Evolutionary conservation across 2,888 invertebrate species (phyloP).

Genomic region (Cepaea hortensis): DNA sequence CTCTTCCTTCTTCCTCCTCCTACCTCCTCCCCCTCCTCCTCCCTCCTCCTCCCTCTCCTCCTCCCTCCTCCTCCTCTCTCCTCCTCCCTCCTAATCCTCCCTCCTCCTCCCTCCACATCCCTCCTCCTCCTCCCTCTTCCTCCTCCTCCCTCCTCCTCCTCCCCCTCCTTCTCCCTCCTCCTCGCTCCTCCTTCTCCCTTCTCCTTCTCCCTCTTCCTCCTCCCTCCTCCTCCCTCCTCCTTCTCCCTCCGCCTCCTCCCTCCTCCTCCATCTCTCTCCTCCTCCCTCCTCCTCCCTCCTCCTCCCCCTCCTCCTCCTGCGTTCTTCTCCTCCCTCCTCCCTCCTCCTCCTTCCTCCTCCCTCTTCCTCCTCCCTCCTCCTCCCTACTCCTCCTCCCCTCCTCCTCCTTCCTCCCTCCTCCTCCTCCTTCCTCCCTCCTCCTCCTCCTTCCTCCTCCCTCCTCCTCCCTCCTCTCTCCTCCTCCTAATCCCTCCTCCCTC

Average conservation of each 20-base stretch:
- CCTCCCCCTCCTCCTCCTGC: neutral
- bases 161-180: no score
- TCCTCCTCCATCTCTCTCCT: neutral
- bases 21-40: no score
- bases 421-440: neutral
- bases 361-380: neutral
- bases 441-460: no score
- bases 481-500: no score
- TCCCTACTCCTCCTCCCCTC: neutral
- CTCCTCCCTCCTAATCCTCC: neutral
- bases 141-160: neutral
- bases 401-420: neutral
- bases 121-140: neutral
- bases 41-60: no score
- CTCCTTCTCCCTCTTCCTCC: neutral
- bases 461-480: no score
- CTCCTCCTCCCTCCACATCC: neutral
- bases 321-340: neutral
- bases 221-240: slow-evolving; percentile 1
- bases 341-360: neutral
- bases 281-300: neutral
- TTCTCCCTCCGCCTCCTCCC: neutral
- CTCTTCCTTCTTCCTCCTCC: no score
- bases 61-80: neutral
- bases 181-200: no score